These are phyloP conservation scores for Gobiocypris rarus DNA, from an alignment of 2,113 vertebrate species.

Conservation along the genomic window DNA sequence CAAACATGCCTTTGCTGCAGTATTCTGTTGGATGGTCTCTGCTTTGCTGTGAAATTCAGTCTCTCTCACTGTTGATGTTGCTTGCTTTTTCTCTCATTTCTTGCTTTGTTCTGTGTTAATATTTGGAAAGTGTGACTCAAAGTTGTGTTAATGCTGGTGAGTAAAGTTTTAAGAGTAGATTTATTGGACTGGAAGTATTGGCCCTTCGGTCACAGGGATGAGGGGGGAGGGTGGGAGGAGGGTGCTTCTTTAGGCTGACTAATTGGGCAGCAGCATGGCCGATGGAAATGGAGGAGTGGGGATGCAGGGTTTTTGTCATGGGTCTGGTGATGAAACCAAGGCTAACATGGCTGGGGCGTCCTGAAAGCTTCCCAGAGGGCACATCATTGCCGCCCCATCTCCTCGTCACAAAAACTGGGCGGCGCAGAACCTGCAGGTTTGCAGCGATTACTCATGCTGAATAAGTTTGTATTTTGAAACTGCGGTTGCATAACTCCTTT, in stretches of 20 bases:
- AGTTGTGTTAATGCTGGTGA: conserved; percentile 28
- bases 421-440: conserved; percentile 52
- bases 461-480: conserved; percentile 51
- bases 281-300: conserved; percentile 13
- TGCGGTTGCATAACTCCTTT: conserved; percentile 50
- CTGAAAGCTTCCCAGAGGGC: conserved; percentile 45
- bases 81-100: background rate
- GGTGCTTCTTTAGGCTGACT: conserved; percentile 34
- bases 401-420: conserved; percentile 51
- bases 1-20: background rate
- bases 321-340: conserved; percentile 45
- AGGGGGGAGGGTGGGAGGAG: background rate
- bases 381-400: conserved; percentile 60
- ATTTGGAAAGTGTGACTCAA: conserved; percentile 52
- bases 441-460: conserved; percentile 56
- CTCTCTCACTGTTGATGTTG: background rate
- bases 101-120: conserved; percentile 2
- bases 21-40: background rate
- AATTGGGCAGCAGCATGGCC: conserved; percentile 40
- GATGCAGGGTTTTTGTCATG: conserved; percentile 32
- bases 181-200: conserved; percentile 58
- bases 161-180: conserved; percentile 51
- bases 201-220: conserved; percentile 41
- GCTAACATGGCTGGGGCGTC: conserved; percentile 57
- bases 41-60: conserved; percentile 7